Conservation (phyloP, 37 sponge, comb jelly and placozoan genomes). For the Petrosia ficiformis region DNA sequence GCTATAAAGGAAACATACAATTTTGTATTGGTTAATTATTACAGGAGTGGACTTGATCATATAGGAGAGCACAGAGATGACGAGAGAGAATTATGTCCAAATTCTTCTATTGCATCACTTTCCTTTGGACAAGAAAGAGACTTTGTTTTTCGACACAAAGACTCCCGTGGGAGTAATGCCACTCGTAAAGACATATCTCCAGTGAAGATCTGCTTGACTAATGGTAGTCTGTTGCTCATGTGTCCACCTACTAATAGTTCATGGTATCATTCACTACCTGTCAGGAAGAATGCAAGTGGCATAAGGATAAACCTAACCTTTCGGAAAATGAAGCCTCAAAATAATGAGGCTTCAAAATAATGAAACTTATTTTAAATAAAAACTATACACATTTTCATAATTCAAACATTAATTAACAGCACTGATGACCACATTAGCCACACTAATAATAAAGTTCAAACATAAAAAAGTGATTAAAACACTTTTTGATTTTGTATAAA, state of each 20-base stretch:
- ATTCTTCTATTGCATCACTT: constrained; percentile 58
- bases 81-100: constrained; percentile 42
- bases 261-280: constrained; percentile 77
- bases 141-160: constrained; percentile 67
- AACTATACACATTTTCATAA: too few species aligned
- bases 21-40: constrained; percentile 74
- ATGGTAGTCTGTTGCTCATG: constrained; percentile 74
- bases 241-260: constrained; percentile 50
- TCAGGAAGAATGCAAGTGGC: constrained; percentile 36
- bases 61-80: constrained; percentile 77
- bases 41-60: constrained; percentile 60
- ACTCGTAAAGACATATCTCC: constrained; percentile 40
- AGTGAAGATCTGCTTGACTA: constrained; percentile 39
- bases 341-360: too few species aligned
- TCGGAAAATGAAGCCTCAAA: constrained; percentile 53
- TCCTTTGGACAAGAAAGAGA: constrained; percentile 69
- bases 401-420: background rate
- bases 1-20: constrained; percentile 40
- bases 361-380: too few species aligned
- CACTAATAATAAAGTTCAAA: background rate
- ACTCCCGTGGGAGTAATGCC: constrained; percentile 33
- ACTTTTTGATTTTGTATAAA: background rate
- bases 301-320: constrained; percentile 70
- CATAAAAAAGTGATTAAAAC: background rate
- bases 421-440: too few species aligned